Base-by-base conservation (phyloP, 2,113 vertebrate genomes). In the Pogonocichla stellata region DNA sequence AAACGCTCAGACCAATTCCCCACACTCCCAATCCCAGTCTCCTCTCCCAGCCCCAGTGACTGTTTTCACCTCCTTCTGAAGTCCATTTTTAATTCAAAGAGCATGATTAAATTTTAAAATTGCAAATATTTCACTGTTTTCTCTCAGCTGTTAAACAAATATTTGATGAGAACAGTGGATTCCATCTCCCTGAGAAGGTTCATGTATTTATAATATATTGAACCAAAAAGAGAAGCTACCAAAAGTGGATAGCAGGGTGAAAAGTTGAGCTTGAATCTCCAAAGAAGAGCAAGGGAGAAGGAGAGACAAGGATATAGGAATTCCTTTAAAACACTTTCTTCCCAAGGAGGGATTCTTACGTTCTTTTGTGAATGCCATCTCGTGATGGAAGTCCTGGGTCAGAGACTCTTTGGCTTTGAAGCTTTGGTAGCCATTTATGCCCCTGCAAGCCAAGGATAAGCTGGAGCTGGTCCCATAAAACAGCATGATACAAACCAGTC, bases 201-300 rank as follows among this genome's bases (percentile, higher is more conserved):
- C 58, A 56, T 92, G 75, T 88, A 61, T 93, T 93, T 88, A 80
- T 90, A 94, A 88, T 83, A 36, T 28, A 80, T 80, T 90, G 58
- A 93, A 86, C 38, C 34, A 71, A 71, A 56, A 69, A 36, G 18
- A 75, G 66, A 83, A 86, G 20, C 50, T 74, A 54, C 56, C 16
- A 42, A 85, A 93, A 70, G 36, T 36, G 36, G 45, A 1, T 80
- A 86, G 42, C 12, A 65, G 51, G n/a, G 51, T 82, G 26, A 80
- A 96, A 88, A 90, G 61, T 2, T 81, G 65, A 66, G 26, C 19
- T 62, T 64, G 34, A 64, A 9, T 50, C 18, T 67, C 47, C 80
- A 60, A 50, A 69, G 48, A 43, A 70, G 31, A 66, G 23, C 6
- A 47, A 89, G 31, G 28, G 14, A 77, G 42, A 51, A 82, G 28